A percentile compares a stretch with the other conserved stretches of the same genome.
Evolutionary conservation across 1,140 invertebrate genomes (phyloP).

Genomic region (Dolichoris vasculosae): DNA sequence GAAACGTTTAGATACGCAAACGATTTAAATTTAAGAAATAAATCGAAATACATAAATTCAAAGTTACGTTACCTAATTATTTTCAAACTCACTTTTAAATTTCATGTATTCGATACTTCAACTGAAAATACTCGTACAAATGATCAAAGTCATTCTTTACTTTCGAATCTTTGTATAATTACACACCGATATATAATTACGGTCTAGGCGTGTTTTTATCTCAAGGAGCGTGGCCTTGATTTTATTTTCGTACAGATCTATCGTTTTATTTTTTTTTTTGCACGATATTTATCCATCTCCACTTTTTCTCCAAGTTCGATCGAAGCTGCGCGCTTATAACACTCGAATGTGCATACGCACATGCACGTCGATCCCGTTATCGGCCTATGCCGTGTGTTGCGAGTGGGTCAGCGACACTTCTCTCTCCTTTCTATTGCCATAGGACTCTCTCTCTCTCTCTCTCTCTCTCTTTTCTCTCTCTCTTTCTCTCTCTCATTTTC

Average conservation of each 20-base stretch:
- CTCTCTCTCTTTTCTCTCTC: not conserved
- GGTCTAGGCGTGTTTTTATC: no score
- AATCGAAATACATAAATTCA: no score
- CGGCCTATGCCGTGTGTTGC: constrained; percentile 57
- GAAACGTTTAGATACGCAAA: no score
- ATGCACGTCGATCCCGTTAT: constrained; percentile 66
- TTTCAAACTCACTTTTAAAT: no score
- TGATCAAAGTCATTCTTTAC: no score
- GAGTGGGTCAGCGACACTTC: constrained; percentile 70
- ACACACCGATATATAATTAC: no score
- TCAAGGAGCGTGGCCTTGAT: not conserved
- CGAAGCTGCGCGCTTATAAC: not conserved
- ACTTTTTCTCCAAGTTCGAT: not conserved
- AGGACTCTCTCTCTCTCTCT: not conserved
- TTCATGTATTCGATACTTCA: no score
- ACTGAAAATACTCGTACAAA: no score
- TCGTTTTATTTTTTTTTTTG: not conserved
- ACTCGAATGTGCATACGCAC: not conserved
- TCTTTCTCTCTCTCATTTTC: not conserved
- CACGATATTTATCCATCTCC: not conserved
- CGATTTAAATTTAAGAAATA: no score
- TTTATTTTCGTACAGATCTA: not conserved
- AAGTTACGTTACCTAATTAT: no score
- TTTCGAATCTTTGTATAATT: not conserved
- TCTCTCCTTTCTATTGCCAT: constrained; percentile 23